Base-by-base conservation (phyloP, 1,140 invertebrate species). In the Zaprionus ornatus region DNA sequence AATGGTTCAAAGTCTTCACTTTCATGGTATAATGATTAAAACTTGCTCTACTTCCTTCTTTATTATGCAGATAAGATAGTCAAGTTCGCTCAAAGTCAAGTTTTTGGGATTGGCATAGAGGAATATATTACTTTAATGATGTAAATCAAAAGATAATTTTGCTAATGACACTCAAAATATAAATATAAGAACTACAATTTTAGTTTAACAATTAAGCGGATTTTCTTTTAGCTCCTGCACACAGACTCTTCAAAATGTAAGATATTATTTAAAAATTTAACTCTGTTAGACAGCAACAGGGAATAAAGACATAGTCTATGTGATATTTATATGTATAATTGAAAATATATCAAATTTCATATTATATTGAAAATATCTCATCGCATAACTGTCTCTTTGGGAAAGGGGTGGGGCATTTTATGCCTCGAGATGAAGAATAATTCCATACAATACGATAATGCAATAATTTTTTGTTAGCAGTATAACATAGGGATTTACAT, bases 211-310 rank as follows among this genome's bases (percentile, higher is more conserved):
- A 23, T 50, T 9, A 50, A 50, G 23, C 13, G 17, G 19, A 19
- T 21, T 23, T 3, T 12, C 6, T 5, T 13, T 50, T 23, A 23
- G 37, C 5, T n/a, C 12, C 4, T 40, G 15, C 5, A 40, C 19
- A 50, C 45, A 23, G 45, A 48, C 17, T 32, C 29, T 32, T 32
- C 9, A 32, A 32, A 32, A 40, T 42, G 35, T 12, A 15, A 13
- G 13, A n/a, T 81, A 67, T 72, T 80, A 71, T 80, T 64, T 61
- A 45, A 13, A 62, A 67, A 69, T 17, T 71, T 50, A 62, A 29
- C 12, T 37, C 48, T 54, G 42, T 63, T 61, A 19, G 75, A 65
- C 42, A 60, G 19, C 64, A 76, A 82, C 77, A 76, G 62, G 29
- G 52, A 70, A 66, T 60, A 27, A 61, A 75, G 42, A 29, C 37